phyloP scores from a whole-genome alignment of 2,113 vertebrate genomes.

The Chionis minor region DNA sequence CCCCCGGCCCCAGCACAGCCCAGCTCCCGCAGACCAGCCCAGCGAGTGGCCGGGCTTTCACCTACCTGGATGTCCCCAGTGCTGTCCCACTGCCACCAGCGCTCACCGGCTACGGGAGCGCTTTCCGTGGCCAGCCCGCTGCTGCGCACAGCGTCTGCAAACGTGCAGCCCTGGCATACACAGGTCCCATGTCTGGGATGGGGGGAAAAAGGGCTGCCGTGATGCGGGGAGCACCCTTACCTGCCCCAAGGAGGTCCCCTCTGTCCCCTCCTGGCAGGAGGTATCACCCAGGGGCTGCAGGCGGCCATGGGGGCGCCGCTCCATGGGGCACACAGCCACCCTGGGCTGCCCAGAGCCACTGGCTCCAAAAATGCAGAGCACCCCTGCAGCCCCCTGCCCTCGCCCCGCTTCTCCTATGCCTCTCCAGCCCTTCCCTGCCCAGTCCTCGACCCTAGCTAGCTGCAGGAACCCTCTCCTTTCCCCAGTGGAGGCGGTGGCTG shows the following conservation, averaged over 20 bases:
- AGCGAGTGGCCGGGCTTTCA: not conserved
- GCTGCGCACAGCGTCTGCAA: not conserved
- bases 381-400: not conserved
- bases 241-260: not conserved
- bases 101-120: rapidly evolving
- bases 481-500: rapidly evolving
- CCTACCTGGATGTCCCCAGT: not conserved
- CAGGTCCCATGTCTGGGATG: not conserved
- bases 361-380: not conserved
- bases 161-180: not conserved
- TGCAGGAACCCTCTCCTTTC: not conserved
- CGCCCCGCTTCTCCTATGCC: not conserved
- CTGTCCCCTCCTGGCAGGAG: not conserved
- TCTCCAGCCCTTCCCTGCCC: not conserved
- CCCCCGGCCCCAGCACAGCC: not conserved
- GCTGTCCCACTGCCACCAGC: not conserved
- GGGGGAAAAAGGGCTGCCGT: not conserved
- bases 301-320: not conserved
- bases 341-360: not conserved
- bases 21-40: not conserved
- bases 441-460: not conserved
- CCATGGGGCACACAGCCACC: not conserved
- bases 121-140: not conserved
- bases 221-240: not conserved
- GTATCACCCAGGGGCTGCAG: rapidly evolving